phyloP scores from a whole-genome alignment of 2,797 vertebrate genomes.

The Notolabrus celidotus region DNA sequence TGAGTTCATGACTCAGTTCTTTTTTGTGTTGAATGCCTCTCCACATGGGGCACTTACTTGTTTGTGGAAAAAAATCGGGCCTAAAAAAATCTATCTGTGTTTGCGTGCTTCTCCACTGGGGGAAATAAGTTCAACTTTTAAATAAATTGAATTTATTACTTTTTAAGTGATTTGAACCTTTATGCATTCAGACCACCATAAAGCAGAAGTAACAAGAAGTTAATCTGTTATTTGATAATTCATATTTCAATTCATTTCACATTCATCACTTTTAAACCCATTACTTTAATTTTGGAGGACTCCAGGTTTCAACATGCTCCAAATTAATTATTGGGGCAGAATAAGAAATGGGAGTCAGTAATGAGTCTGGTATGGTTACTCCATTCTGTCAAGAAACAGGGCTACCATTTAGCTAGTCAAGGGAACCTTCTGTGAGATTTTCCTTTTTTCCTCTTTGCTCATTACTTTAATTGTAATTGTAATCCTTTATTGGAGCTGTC shows the following conservation, averaged over 20 bases:
- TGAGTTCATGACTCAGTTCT: slow-evolving; percentile 43
- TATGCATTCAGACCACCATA: slow-evolving; percentile 33
- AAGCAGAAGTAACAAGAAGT: slow-evolving; percentile 65
- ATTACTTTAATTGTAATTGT: slow-evolving; percentile 91
- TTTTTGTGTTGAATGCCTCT: slow-evolving; percentile 42
- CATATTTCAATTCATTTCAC: slow-evolving; percentile 63
- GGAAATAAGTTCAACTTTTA: background rate
- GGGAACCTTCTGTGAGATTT: slow-evolving; percentile 83
- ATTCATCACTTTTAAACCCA: slow-evolving; percentile 71
- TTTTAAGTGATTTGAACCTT: slow-evolving; percentile 29
- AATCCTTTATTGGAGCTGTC: slow-evolving; percentile 88
- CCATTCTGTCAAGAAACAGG: slow-evolving; percentile 82
- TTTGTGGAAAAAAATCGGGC: slow-evolving; percentile 12
- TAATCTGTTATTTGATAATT: slow-evolving; percentile 57
- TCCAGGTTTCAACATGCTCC: slow-evolving; percentile 74
- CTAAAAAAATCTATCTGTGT: slow-evolving; percentile 4
- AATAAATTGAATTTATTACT: background rate
- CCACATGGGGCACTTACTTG: slow-evolving; percentile 28
- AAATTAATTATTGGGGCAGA: slow-evolving; percentile 82
- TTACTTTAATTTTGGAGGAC: slow-evolving; percentile 78
- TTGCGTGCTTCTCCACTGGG: background rate
- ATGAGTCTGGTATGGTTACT: slow-evolving; percentile 79
- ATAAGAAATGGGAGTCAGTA: slow-evolving; percentile 75
- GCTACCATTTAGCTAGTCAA: slow-evolving; percentile 84
- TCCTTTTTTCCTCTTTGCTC: slow-evolving; percentile 85